Evolutionary conservation across 2,113 vertebrate species (phyloP).

Genomic region (Plotosus lineatus): DNA sequence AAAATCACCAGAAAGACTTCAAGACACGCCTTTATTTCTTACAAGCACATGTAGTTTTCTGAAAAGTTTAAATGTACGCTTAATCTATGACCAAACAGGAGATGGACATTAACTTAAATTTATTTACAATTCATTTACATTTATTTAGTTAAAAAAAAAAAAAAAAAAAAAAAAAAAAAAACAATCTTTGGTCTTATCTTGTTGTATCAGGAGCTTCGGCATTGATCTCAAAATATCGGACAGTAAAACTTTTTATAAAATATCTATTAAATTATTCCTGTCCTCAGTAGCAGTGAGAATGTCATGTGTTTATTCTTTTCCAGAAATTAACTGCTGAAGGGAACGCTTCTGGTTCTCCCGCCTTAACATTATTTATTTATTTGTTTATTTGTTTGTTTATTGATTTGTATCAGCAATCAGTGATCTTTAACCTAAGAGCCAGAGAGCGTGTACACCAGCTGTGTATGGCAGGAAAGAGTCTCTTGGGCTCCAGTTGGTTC

Average conservation of each 20-base stretch:
- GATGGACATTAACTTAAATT: slow-evolving; percentile 67
- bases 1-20: slow-evolving; percentile 28
- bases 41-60: slow-evolving; percentile 47
- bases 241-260: slow-evolving; percentile 29
- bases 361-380: neutral
- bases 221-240: slow-evolving; percentile 40
- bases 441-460: neutral
- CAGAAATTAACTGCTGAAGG: neutral
- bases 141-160: slow-evolving; percentile 60
- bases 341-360: neutral
- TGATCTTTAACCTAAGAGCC: neutral
- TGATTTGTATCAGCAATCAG: neutral
- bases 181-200: slow-evolving; percentile 40
- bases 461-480: neutral
- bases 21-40: slow-evolving; percentile 54
- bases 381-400: neutral
- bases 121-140: slow-evolving; percentile 79
- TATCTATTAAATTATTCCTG: slow-evolving; percentile 24
- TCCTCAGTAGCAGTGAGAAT: slow-evolving; percentile 3
- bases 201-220: slow-evolving; percentile 17
- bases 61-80: slow-evolving; percentile 50
- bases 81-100: slow-evolving; percentile 52
- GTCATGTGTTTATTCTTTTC: slow-evolving; percentile 15
- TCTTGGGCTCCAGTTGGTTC: neutral
- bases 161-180: too few relatives aligned